These are phyloP conservation scores for Neoniphon sammara DNA, from an alignment of 2,797 vertebrate species.

Conservation along the genomic window DNA sequence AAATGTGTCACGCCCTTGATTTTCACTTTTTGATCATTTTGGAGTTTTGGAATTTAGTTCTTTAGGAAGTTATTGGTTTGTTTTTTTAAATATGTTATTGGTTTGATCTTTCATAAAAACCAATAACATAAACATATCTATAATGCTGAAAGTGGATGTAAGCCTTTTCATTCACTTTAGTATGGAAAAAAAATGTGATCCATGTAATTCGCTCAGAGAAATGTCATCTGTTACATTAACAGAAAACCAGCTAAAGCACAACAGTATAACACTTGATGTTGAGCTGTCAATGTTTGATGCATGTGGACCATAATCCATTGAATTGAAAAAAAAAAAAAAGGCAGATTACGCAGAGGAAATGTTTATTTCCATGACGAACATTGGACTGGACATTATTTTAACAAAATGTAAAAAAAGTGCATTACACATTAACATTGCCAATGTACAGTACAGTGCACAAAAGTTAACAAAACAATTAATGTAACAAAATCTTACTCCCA, in stretches of 20 bases:
- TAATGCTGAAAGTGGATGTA: too few species aligned
- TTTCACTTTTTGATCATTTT: too few species aligned
- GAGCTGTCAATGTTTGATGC: background rate
- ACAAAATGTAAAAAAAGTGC: conserved; percentile 89
- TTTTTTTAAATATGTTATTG: too few species aligned
- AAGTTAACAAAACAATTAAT: conserved; percentile 65
- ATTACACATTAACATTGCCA: conserved; percentile 85
- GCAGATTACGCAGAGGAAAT: conserved; percentile 78
- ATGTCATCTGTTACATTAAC: background rate
- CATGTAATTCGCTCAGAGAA: background rate
- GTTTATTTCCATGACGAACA: conserved; percentile 91
- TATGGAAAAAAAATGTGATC: background rate
- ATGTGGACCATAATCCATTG: conserved; percentile 10
- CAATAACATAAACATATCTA: too few species aligned
- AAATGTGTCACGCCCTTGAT: too few species aligned
- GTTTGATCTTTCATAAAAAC: too few species aligned
- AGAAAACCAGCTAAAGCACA: background rate
- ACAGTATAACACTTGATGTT: background rate
- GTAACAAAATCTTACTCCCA: conserved; percentile 61
- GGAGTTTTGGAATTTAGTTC: too few species aligned
- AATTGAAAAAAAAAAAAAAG: background rate
- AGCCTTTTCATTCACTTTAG: background rate
- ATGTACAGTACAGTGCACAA: conserved; percentile 87
- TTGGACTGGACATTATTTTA: conserved; percentile 87
- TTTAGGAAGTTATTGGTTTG: too few species aligned